phyloP scores from a whole-genome alignment of 2,797 vertebrate species.

The Sebastes iracundus region DNA sequence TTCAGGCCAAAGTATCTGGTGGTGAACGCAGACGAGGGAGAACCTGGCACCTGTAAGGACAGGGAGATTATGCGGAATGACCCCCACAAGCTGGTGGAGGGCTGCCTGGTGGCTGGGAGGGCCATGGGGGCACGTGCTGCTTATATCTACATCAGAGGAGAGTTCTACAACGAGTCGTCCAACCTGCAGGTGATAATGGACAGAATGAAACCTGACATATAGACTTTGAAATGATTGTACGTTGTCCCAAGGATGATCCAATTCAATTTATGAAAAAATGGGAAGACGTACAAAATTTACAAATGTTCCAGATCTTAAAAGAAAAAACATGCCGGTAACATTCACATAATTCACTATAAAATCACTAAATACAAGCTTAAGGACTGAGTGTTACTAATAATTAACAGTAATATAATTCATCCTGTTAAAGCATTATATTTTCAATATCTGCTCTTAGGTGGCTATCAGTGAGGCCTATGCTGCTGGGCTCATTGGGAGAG shows the following conservation, averaged over 20 bases:
- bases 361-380: not conserved
- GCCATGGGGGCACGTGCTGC: conserved; percentile 94
- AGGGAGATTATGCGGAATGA: conserved; percentile 95
- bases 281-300: not conserved
- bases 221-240: not conserved
- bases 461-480: conserved; percentile 93
- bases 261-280: not conserved
- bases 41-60: conserved; percentile 97
- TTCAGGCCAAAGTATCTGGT: conserved; percentile 95
- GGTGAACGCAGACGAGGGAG: conserved; percentile 96
- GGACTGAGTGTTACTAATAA: no score
- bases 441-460: conserved; percentile 77
- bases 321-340: not conserved
- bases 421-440: not conserved
- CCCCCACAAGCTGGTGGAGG: conserved; percentile 96
- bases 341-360: not conserved
- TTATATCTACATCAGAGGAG: conserved; percentile 96
- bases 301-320: not conserved
- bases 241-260: not conserved
- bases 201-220: not conserved
- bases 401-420: not conserved
- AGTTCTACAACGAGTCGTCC: conserved; percentile 97
- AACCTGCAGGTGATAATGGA: conserved; percentile 90
- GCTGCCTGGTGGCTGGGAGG: conserved; percentile 91
- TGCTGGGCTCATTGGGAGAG: conserved; percentile 89